Evolutionary conservation across 1,140 invertebrate genomes (phyloP).

Genomic region (Pentalonia nigronervosa): DNA sequence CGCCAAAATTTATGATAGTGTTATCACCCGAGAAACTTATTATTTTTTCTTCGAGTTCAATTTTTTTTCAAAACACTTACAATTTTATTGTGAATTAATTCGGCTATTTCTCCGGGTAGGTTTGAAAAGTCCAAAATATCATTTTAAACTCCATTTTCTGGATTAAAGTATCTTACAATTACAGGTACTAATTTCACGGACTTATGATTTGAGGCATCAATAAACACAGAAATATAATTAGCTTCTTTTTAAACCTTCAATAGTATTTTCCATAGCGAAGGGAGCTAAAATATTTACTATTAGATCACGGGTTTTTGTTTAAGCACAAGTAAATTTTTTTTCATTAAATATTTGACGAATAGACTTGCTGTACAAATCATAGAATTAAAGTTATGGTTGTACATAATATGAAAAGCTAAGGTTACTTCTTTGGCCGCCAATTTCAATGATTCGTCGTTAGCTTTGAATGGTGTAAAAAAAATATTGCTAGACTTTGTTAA

Average conservation of each 20-base stretch:
- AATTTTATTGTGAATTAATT: not conserved
- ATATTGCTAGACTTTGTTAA: too few species aligned
- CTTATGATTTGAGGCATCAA: constrained; percentile 3
- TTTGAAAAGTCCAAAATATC: not conserved
- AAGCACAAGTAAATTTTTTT: not conserved
- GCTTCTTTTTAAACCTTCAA: not conserved
- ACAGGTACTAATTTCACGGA: not conserved
- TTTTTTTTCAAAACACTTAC: not conserved
- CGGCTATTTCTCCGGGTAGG: not conserved
- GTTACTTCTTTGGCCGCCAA: too few species aligned
- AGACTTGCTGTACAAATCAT: not conserved
- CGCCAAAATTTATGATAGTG: not conserved
- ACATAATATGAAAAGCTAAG: too few species aligned
- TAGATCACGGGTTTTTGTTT: not conserved
- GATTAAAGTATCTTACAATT: constrained; percentile 12
- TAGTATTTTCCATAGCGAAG: not conserved
- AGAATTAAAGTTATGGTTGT: not conserved
- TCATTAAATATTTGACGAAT: not conserved
- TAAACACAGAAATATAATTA: not conserved
- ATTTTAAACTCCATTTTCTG: not conserved
- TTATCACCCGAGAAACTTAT: not conserved
- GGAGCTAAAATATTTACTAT: not conserved
- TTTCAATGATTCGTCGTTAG: too few species aligned
- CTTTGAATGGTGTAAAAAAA: too few species aligned
- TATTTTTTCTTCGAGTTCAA: not conserved